A percentile compares a stretch with the other conserved stretches of the same genome.
phyloP scores from a whole-genome alignment of 30 jellyfish, hydroid and myxozoan genomes.

The Phacellophora camtschatica region DNA sequence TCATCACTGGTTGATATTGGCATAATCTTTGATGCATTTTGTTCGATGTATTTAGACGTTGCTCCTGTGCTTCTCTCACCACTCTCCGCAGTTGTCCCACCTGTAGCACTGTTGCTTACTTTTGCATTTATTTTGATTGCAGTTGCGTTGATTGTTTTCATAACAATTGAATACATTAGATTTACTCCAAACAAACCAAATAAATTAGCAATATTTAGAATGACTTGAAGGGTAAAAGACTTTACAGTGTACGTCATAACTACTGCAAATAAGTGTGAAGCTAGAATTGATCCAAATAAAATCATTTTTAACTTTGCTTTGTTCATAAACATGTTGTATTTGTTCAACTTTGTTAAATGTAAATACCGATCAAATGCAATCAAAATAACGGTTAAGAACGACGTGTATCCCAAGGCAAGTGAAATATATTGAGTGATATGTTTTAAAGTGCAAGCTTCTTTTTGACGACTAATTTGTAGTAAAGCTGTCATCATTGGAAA shows the following conservation, averaged over 20 bases:
- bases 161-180: background rate
- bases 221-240: background rate
- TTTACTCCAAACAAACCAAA: background rate
- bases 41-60: background rate
- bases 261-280: background rate
- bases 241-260: background rate
- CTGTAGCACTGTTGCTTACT: background rate
- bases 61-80: background rate
- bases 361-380: slow-evolving; percentile 26
- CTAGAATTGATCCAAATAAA: background rate
- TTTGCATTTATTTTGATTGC: background rate
- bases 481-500: slow-evolving; percentile 2
- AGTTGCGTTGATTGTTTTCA: background rate
- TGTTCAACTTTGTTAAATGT: slow-evolving; percentile 22
- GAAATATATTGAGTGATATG: background rate
- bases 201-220: background rate
- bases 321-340: slow-evolving; percentile 25
- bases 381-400: background rate
- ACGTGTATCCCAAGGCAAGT: slow-evolving; percentile 15
- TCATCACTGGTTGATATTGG: background rate
- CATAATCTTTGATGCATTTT: background rate
- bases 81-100: background rate
- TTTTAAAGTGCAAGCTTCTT: background rate
- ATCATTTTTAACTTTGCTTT: background rate
- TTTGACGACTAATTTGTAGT: background rate